Conservation (phyloP, 2,797 vertebrate species). For the Sparus aurata region DNA sequence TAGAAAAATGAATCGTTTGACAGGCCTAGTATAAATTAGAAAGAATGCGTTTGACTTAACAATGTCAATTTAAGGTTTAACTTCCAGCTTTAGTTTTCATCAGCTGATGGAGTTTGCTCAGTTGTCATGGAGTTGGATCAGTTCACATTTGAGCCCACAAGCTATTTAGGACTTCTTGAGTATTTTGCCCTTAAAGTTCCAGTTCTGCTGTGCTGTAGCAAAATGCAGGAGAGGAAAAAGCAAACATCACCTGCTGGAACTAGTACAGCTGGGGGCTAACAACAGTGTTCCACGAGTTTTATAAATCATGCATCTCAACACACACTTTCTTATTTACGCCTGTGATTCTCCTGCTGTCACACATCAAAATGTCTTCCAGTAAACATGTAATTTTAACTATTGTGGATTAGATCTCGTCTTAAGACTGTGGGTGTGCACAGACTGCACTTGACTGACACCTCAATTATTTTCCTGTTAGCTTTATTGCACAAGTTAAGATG, state of each 20-base stretch:
- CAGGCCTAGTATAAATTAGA: not conserved
- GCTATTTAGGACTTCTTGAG: not conserved
- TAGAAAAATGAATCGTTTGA: too few relatives aligned
- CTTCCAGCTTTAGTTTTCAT: not conserved
- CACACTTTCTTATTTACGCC: not conserved
- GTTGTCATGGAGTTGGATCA: not conserved
- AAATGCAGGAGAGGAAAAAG: not conserved
- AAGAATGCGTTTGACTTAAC: not conserved
- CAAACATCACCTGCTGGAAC: not conserved
- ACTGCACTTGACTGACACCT: not conserved
- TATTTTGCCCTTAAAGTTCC: not conserved
- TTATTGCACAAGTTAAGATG: not conserved
- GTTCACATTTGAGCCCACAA: not conserved
- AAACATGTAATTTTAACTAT: not conserved
- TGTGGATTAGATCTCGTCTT: not conserved
- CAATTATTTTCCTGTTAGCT: not conserved
- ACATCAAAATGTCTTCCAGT: not conserved
- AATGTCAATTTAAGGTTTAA: not conserved
- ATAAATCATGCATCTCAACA: not conserved
- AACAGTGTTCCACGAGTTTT: not conserved
- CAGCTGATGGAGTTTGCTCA: conserved; percentile 1
- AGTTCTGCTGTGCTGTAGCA: too few relatives aligned
- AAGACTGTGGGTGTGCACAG: not conserved
- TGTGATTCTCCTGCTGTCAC: not conserved
- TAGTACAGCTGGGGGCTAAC: not conserved